phyloP scores from a whole-genome alignment of 2,888 invertebrate genomes.

The Parthenolecanium corni region DNA sequence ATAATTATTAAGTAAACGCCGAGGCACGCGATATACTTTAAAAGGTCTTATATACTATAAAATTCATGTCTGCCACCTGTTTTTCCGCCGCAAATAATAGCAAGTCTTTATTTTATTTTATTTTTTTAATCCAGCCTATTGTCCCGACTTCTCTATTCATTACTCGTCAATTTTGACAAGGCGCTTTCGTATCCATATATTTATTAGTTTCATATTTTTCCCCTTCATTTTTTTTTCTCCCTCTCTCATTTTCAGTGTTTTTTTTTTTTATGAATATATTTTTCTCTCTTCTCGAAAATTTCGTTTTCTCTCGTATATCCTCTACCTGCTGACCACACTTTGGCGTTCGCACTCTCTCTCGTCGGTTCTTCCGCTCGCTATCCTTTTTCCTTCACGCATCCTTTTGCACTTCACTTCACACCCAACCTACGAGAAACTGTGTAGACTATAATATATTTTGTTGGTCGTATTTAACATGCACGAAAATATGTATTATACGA shows the following conservation, averaged over 20 bases:
- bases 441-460: no score
- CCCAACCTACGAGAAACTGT: neutral
- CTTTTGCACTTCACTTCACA: neutral
- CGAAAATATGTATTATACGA: neutral
- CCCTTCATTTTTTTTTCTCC: no score
- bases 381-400: no score
- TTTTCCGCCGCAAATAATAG: neutral
- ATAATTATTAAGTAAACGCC: conserved; percentile 15
- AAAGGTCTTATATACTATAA: neutral
- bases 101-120: no score
- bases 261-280: no score
- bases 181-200: conserved; percentile 13
- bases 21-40: conserved; percentile 21
- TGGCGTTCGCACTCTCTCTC: conserved; percentile 3
- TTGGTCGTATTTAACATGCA: no score
- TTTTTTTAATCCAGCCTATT: conserved; percentile 24
- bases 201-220: conserved; percentile 1
- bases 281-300: no score
- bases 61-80: conserved; percentile 26
- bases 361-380: neutral
- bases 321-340: neutral
- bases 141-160: conserved; percentile 26
- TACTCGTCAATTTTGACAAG: conserved; percentile 27
- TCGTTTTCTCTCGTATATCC: no score
- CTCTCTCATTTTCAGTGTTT: no score